Conservation (phyloP, 2,888 invertebrate genomes). For the Lypha dubia region DNA sequence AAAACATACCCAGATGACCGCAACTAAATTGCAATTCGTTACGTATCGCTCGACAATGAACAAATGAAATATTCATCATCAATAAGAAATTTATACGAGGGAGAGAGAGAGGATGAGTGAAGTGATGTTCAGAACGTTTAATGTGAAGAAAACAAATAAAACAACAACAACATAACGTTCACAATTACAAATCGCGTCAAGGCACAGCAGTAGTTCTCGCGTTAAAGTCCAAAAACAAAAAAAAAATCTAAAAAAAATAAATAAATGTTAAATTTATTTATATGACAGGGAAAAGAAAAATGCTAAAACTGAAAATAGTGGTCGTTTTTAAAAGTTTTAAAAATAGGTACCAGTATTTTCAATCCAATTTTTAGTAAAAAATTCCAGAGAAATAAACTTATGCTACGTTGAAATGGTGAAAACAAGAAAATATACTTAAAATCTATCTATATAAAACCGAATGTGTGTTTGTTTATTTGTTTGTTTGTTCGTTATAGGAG, state of each 20-base stretch:
- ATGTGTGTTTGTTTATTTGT: no score
- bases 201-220: constrained; percentile 72
- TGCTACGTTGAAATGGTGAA: no score
- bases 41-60: constrained; percentile 78
- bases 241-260: not conserved
- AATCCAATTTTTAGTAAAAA: no score
- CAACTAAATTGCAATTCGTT: constrained; percentile 81
- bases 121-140: constrained; percentile 47
- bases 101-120: constrained; percentile 52
- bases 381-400: no score
- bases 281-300: not conserved
- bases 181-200: constrained; percentile 72
- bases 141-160: constrained; percentile 30
- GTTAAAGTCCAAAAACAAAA: constrained; percentile 40
- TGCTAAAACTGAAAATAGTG: constrained; percentile 13
- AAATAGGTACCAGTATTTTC: not conserved
- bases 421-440: no score
- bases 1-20: constrained; percentile 80
- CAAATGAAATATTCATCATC: constrained; percentile 73
- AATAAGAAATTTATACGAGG: constrained; percentile 58
- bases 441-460: no score
- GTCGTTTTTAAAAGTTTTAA: constrained; percentile 2
- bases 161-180: constrained; percentile 53
- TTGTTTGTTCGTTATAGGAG: no score
- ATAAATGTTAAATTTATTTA: constrained; percentile 31